Conservation (phyloP, 2,113 vertebrate genomes). For the Drymodes brunneopygia region DNA sequence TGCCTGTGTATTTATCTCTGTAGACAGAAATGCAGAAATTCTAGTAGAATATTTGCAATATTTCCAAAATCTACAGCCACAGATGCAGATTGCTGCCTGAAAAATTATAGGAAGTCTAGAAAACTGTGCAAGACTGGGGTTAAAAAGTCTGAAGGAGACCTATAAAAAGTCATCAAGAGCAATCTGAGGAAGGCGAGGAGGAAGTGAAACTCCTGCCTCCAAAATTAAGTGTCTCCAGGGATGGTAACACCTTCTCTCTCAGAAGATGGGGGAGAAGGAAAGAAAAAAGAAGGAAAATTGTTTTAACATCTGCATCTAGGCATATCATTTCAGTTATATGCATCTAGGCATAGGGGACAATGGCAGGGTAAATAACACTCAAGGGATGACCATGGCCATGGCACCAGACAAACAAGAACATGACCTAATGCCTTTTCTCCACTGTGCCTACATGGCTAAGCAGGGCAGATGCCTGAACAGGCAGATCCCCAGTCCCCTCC, state of each 20-base stretch:
- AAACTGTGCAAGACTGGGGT: neutral
- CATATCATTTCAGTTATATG: rapidly evolving
- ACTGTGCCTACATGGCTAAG: neutral
- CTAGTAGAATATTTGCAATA: neutral
- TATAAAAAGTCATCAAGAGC: neutral
- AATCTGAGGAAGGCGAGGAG: neutral
- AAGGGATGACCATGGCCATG: neutral
- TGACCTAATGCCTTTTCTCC: neutral
- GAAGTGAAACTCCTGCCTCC: neutral
- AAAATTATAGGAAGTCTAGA: neutral
- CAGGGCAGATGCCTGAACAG: neutral
- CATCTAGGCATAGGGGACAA: neutral
- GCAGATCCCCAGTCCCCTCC: neutral
- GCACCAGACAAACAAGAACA: neutral
- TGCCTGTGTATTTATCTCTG: neutral
- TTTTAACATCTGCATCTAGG: neutral
- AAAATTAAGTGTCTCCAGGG: neutral
- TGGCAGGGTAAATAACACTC: neutral
- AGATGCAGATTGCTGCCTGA: neutral
- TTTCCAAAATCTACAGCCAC: neutral
- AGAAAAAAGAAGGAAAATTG: neutral
- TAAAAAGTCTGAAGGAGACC: neutral
- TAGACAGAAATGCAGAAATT: neutral
- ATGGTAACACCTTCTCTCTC: neutral
- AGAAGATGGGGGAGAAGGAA: neutral